These are phyloP conservation scores for Tetragonula carbonaria DNA, from an alignment of 2,888 invertebrate genomes.

Conservation along the genomic window DNA sequence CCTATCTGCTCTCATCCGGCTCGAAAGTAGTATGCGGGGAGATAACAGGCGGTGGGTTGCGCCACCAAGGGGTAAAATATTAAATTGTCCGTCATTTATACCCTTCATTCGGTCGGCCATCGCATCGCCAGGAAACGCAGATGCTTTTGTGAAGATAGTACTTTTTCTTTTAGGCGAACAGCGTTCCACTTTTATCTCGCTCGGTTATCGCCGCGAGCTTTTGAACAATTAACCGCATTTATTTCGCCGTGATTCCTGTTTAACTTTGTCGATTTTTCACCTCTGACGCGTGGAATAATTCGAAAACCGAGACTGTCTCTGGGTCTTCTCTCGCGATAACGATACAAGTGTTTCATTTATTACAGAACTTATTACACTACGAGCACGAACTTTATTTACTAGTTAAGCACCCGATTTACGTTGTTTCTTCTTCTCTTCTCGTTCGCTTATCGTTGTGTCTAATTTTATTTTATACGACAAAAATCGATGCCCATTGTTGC, in stretches of 20 bases:
- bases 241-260: slow-evolving; percentile 29
- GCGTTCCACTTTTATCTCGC: slow-evolving; percentile 43
- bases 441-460: neutral
- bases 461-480: neutral
- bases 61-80: slow-evolving; percentile 65
- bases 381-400: neutral
- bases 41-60: slow-evolving; percentile 60
- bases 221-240: slow-evolving; percentile 53
- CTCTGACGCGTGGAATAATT: neutral
- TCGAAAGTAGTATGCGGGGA: slow-evolving; percentile 49
- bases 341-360: neutral
- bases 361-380: neutral
- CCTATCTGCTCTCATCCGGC: slow-evolving; percentile 62
- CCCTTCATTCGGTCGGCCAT: slow-evolving; percentile 52
- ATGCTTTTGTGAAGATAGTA: slow-evolving; percentile 43
- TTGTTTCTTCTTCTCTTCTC: neutral
- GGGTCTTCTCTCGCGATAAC: neutral
- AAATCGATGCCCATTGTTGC: neutral
- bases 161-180: slow-evolving; percentile 2
- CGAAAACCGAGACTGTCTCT: neutral
- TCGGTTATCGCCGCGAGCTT: slow-evolving; percentile 15
- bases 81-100: slow-evolving; percentile 69
- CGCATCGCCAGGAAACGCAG: slow-evolving; percentile 43
- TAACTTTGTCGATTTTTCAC: slow-evolving; percentile 37
- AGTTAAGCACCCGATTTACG: no score